A percentile compares a stretch with the other conserved stretches of the same genome.
phyloP scores from a whole-genome alignment of 1,140 invertebrate genomes.

The Drosophila ambigua region DNA sequence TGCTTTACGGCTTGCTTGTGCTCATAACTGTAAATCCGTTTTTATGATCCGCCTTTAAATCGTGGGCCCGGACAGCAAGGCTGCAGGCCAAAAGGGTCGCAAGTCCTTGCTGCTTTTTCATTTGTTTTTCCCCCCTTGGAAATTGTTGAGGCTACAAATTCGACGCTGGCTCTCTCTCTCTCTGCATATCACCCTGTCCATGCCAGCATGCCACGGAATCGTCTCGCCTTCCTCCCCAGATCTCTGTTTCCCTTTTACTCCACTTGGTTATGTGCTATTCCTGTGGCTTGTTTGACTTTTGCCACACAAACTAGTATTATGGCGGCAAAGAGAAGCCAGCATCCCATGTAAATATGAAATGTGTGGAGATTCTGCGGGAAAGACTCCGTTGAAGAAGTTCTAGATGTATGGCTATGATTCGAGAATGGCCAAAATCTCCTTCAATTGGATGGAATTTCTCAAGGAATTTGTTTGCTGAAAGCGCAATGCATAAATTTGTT shows the following conservation, averaged over 20 bases:
- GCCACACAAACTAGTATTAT: constrained; percentile 53
- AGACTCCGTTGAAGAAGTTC: constrained; percentile 1
- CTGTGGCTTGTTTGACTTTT: constrained; percentile 58
- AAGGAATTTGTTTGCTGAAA: background rate
- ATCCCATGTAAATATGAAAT: constrained; percentile 52
- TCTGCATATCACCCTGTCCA: constrained; percentile 21
- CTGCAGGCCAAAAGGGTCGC: constrained; percentile 23
- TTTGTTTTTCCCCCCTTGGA: constrained; percentile 9
- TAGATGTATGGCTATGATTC: constrained; percentile 51
- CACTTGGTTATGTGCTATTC: constrained; percentile 26
- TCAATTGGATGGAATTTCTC: constrained; percentile 42
- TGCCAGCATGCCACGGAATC: too few species aligned
- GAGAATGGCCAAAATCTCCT: constrained; percentile 15
- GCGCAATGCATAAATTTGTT: background rate
- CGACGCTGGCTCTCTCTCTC: constrained; percentile 18
- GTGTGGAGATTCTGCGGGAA: background rate
- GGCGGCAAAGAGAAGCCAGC: constrained; percentile 10
- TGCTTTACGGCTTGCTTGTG: constrained; percentile 76
- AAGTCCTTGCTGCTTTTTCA: constrained; percentile 17
- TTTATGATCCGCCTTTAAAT: constrained; percentile 69
- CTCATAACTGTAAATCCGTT: constrained; percentile 79
- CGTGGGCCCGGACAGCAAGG: constrained; percentile 2
- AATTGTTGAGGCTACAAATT: constrained; percentile 55
- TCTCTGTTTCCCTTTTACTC: background rate
- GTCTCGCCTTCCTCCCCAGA: too few species aligned